A percentile compares a stretch with the other conserved stretches of the same genome.
Evolutionary conservation across 2,888 invertebrate genomes (phyloP).

Genomic region (Caenorhabditis macrosperma): DNA sequence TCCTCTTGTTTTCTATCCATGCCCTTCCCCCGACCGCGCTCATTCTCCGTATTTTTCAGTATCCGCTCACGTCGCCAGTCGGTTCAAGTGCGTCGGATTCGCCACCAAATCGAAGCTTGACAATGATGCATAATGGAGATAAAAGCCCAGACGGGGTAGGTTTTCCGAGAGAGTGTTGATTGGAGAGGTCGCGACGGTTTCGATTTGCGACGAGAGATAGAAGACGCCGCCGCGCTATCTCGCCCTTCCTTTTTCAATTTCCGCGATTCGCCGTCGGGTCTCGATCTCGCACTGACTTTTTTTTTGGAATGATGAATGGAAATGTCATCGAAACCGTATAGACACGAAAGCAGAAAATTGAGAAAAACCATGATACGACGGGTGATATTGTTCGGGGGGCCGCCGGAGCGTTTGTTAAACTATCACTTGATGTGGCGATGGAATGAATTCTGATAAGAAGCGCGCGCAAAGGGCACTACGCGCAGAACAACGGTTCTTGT

Average conservation of each 20-base stretch:
- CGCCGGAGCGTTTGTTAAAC: conserved; percentile 21
- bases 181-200: conserved; percentile 4
- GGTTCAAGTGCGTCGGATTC: conserved; percentile 65
- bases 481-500: not conserved
- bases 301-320: conserved; percentile 38
- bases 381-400: conserved; percentile 19
- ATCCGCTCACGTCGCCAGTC: conserved; percentile 65
- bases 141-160: conserved; percentile 65
- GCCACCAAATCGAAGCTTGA: conserved; percentile 59
- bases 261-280: not conserved
- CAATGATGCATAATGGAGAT: conserved; percentile 60
- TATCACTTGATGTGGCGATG: conserved; percentile 2
- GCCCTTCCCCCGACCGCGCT: not conserved
- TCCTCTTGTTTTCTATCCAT: conserved; percentile 1
- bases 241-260: not conserved
- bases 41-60: conserved; percentile 51
- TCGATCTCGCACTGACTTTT: conserved; percentile 2
- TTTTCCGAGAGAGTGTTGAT: no score
- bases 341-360: conserved; percentile 10
- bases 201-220: conserved; percentile 10
- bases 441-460: conserved; percentile 6
- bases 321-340: conserved; percentile 37
- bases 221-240: not conserved
- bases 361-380: conserved; percentile 28
- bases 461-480: conserved; percentile 1